Evolutionary conservation across 2,113 vertebrate genomes (phyloP).

Genomic region (Naja naja): DNA sequence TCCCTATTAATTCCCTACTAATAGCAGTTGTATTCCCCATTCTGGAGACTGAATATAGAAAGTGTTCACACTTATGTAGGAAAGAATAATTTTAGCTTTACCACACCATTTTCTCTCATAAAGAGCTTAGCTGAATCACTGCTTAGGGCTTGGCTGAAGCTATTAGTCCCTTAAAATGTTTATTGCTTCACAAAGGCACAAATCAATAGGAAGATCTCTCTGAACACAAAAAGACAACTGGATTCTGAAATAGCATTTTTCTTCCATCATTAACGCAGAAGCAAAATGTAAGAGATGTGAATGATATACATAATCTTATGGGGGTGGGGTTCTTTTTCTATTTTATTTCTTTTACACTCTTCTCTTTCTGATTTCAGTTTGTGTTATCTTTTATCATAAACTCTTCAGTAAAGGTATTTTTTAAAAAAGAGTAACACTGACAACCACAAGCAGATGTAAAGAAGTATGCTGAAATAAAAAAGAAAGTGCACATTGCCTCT

Average conservation of each 20-base stretch:
- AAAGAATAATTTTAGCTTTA: not conserved
- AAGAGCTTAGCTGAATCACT: not conserved
- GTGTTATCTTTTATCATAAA: not conserved
- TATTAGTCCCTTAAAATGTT: slow-evolving; percentile 15
- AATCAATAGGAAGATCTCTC: not conserved
- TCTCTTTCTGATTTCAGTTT: not conserved
- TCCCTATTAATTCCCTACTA: not conserved
- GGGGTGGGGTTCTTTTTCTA: not conserved
- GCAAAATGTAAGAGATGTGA: not conserved
- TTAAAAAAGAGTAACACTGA: not conserved
- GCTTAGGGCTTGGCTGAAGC: not conserved
- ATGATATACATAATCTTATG: not conserved
- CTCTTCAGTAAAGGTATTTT: not conserved
- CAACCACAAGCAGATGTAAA: fast-evolving
- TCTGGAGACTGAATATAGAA: not conserved
- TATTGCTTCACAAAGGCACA: not conserved
- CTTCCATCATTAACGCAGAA: not conserved
- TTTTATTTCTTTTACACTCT: not conserved
- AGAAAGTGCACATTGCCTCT: not conserved
- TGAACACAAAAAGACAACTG: not conserved
- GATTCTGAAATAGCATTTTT: not conserved
- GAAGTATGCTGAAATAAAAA: not conserved
- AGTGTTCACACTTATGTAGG: not conserved
- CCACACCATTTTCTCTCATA: not conserved
- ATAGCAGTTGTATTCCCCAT: not conserved